Evolutionary conservation across 2,888 invertebrate species (phyloP), one percentile per base, ranked within the genome.

Genomic region (Temnothorax unifasciatus): DNA sequence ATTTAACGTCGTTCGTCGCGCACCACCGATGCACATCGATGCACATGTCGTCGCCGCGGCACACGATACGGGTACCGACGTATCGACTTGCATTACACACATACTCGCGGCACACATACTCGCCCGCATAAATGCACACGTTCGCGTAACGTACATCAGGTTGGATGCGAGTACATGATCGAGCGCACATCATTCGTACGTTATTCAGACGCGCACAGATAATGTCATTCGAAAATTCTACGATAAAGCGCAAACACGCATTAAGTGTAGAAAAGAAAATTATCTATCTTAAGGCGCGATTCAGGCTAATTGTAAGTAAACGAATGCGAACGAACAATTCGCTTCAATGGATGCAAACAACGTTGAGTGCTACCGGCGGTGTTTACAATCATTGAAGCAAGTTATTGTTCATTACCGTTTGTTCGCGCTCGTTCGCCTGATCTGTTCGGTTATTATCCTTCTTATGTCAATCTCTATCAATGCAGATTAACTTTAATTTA

Each of bases 1-100:
- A 66, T 79, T 83, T 68, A 77, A 68, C 75, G 79, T 74, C 73
- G 47, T 50, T 34, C 76, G 50, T 76, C 47, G 71, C 59, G 79
- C 71, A 81, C n/a, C 50, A 52, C 52, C 54, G 63, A 63, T 82
- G 52, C 52, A 82, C 69, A 63, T 61, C 77, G 77, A 59, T 77
- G 66, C 77, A 77, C 75, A 76, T 66, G 82, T 82, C 76, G 73
- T 74, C 63, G 64, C 29, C 63, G 64, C 75, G 74, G 64, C 52
- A 54, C 66, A 66, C 74, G 63, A 82, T 75, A 82, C 82, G 54
- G 34, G 64, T 50, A 76, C 34, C 64, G 82, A 76, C 76, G 66
- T 76, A 82, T 82, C 59, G 79, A 79, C 79, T 79, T 59, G 69
- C 57, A 47, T 69, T 57, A 57, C 68, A 44, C 25, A 44, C 29